These are phyloP conservation scores for Notamacropus eugenii DNA, from an alignment of 2,797 vertebrate genomes.

Conservation along the genomic window DNA sequence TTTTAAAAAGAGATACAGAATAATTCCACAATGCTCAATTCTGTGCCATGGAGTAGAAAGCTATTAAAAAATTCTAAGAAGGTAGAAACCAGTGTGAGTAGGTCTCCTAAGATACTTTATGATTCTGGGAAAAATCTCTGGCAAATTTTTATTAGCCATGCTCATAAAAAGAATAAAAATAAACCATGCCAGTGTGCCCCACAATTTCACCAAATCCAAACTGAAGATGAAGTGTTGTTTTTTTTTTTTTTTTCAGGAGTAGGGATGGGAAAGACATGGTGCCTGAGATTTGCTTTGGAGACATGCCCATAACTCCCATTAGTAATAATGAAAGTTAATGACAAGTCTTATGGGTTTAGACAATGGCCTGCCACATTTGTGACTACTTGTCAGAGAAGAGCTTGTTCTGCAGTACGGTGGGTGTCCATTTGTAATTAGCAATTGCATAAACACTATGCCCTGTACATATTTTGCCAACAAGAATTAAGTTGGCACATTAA, in stretches of 20 bases:
- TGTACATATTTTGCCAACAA: slow-evolving; percentile 80
- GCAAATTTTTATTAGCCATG: not conserved
- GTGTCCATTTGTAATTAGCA: slow-evolving; percentile 78
- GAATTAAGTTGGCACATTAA: slow-evolving; percentile 73
- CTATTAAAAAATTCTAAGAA: not conserved
- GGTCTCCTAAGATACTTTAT: slow-evolving; percentile 7
- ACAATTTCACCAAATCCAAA: slow-evolving; percentile 59
- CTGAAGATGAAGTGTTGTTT: slow-evolving; percentile 60
- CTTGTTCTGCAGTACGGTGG: slow-evolving; percentile 73
- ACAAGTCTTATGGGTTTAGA: slow-evolving; percentile 68
- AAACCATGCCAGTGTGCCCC: not conserved
- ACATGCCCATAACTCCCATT: slow-evolving; percentile 69
- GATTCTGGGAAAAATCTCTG: not conserved
- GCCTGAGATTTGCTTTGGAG: slow-evolving; percentile 73
- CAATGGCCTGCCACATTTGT: slow-evolving; percentile 73
- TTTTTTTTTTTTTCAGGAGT: slow-evolving; percentile 32
- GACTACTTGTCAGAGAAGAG: slow-evolving; percentile 65
- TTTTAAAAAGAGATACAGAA: not conserved
- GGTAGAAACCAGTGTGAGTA: not conserved
- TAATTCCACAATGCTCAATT: not conserved
- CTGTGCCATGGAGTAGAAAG: not conserved
- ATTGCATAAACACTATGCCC: slow-evolving; percentile 69
- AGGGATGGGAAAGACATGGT: slow-evolving; percentile 49
- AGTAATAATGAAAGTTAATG: slow-evolving; percentile 80
- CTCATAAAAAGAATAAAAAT: slow-evolving; percentile 40